A percentile compares a stretch with the other conserved stretches of the same genome.
phyloP scores from a whole-genome alignment of 2,113 vertebrate species.

The Puffinus mauretanicus region DNA sequence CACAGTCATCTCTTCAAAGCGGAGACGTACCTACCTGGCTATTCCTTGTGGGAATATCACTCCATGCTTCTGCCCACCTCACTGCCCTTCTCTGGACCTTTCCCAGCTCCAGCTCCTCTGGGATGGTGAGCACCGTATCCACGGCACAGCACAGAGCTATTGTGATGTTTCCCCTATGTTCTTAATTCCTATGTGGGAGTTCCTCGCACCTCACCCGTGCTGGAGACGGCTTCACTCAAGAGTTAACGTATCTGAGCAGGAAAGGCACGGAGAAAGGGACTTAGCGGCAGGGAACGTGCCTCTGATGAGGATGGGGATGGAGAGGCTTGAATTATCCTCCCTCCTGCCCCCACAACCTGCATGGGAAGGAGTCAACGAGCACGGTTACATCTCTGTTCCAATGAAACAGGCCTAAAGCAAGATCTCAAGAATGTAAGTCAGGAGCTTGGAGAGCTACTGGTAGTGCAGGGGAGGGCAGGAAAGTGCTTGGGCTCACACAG shows the following conservation, averaged over 20 bases:
- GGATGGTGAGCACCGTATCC: accelerated
- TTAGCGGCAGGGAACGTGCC: neutral
- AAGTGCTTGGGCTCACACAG: neutral
- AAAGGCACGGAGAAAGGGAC: neutral
- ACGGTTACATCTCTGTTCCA: neutral
- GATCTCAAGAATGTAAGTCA: accelerated
- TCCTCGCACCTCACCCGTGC: accelerated
- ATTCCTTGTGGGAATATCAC: accelerated
- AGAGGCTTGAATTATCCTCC: neutral
- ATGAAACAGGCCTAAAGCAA: neutral
- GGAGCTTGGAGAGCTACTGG: neutral
- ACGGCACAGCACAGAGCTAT: neutral
- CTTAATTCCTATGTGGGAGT: neutral
- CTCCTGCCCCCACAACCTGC: neutral
- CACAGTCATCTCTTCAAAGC: neutral
- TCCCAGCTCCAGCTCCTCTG: neutral
- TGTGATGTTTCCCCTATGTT: neutral
- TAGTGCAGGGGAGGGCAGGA: neutral
- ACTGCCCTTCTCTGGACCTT: neutral
- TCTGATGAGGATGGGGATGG: neutral
- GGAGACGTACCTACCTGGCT: neutral
- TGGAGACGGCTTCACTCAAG: neutral
- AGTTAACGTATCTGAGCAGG: neutral
- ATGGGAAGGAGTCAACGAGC: neutral
- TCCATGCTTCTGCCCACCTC: neutral